Evolutionary conservation across 2,113 vertebrate species (phyloP).

Genomic region (Percopsis transmontana): DNA sequence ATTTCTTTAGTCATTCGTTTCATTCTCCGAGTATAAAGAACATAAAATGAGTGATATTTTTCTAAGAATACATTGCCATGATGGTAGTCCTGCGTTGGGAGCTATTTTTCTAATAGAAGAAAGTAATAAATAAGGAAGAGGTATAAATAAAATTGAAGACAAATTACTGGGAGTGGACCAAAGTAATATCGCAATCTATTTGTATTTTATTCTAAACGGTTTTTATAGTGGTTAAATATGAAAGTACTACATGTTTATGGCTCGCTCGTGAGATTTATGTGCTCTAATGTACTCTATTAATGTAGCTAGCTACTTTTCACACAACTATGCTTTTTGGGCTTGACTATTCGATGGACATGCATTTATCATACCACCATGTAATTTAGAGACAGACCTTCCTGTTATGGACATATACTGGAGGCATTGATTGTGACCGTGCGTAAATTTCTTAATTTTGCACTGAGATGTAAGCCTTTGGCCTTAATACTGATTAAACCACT

Average conservation of each 20-base stretch:
- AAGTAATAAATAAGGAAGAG: conserved; percentile 39
- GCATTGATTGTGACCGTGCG: conserved; percentile 50
- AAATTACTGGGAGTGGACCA: conserved; percentile 75
- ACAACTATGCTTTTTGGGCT: conserved; percentile 59
- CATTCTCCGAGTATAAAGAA: conserved; percentile 41
- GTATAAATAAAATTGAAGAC: conserved; percentile 57
- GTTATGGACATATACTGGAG: conserved; percentile 26
- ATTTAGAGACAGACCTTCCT: conserved; percentile 30
- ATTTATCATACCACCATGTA: conserved; percentile 25
- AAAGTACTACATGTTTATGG: conserved; percentile 62
- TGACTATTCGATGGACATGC: conserved; percentile 28
- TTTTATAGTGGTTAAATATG: conserved; percentile 71
- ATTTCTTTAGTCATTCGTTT: conserved; percentile 46
- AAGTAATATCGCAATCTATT: conserved; percentile 67
- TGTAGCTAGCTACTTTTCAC: conserved; percentile 53
- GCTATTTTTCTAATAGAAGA: conserved; percentile 80
- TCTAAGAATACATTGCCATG: conserved; percentile 70
- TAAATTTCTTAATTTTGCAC: conserved; percentile 64
- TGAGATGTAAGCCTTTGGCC: conserved; percentile 43
- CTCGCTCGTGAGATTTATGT: conserved; percentile 53
- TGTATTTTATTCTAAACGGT: conserved; percentile 70
- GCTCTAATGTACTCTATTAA: conserved; percentile 60
- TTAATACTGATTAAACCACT: conserved; percentile 38
- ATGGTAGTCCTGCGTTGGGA: conserved; percentile 56
- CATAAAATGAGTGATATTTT: conserved; percentile 72